Percentiles rank a stretch among this genome's conserved stretches.
These are phyloP conservation scores for Aphelenchoides fujianensis DNA, from an alignment of 1,140 invertebrate species.

Conservation along the genomic window DNA sequence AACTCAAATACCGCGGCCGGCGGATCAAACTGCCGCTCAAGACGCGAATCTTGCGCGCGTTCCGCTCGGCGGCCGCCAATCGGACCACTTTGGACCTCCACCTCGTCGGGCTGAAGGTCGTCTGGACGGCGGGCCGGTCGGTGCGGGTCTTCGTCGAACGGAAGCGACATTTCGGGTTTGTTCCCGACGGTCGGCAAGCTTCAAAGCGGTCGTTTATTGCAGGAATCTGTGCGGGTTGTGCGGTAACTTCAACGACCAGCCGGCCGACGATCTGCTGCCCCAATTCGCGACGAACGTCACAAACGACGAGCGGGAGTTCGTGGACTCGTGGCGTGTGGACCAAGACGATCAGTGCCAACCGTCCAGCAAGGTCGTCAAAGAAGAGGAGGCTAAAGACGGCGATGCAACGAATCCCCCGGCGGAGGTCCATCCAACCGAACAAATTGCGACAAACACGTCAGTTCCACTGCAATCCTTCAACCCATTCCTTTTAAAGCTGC, in stretches of 20 bases:
- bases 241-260: constrained; percentile 11
- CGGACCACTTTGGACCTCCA: not conserved
- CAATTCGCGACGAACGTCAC: not conserved
- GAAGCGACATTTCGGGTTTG: not conserved
- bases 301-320: not conserved
- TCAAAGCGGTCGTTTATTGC: not conserved
- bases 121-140: not conserved
- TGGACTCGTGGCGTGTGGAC: not conserved
- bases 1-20: constrained; percentile 18
- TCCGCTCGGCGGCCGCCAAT: not conserved
- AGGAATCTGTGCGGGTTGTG: constrained; percentile 16
- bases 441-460: not conserved
- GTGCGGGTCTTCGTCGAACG: not conserved
- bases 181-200: not conserved
- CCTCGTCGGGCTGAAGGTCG: not conserved
- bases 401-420: not conserved
- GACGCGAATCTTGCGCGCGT: not conserved
- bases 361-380: not conserved
- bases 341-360: not conserved
- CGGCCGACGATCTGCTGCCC: not conserved
- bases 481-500: constrained; percentile 5
- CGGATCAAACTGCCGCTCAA: constrained; percentile 5
- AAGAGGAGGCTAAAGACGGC: not conserved
- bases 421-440: not conserved
- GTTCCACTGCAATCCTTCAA: not conserved